These are phyloP conservation scores for Elgaria multicarinata DNA, from an alignment of 2,113 vertebrate species.

Conservation along the genomic window DNA sequence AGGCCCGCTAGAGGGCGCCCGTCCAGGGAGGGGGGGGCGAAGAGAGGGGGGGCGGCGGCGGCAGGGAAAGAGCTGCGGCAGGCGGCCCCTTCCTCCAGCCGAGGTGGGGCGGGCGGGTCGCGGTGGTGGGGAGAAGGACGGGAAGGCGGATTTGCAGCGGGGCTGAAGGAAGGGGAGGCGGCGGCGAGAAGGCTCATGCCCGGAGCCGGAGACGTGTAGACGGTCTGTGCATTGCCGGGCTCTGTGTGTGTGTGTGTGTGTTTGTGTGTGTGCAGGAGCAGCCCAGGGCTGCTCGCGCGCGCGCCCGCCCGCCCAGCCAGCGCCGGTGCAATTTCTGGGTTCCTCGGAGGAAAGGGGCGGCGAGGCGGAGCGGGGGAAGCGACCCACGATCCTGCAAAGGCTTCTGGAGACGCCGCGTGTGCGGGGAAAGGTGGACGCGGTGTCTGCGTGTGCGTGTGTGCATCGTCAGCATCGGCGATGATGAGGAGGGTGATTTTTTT, in stretches of 20 bases:
- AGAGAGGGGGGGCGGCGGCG: neutral
- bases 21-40: neutral
- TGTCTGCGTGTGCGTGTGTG: neutral
- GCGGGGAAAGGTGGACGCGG: neutral
- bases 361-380: too few species aligned
- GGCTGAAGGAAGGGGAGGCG: too few species aligned
- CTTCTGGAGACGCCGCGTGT: neutral
- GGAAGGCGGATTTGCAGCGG: too few species aligned
- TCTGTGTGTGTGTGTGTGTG: too few species aligned
- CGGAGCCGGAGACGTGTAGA: neutral
- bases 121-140: neutral
- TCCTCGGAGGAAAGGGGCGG: neutral
- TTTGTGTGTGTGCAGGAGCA: too few species aligned
- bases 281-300: neutral
- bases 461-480: neutral
- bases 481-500: too few species aligned
- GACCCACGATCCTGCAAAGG: too few species aligned
- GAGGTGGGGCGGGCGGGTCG: neutral
- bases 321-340: neutral
- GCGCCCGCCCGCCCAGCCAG: neutral
- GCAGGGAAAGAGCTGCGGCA: neutral
- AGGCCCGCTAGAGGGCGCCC: constrained; percentile 25
- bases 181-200: too few species aligned
- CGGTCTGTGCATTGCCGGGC: neutral
- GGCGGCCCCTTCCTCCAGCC: neutral